Evolutionary conservation across 1,140 invertebrate genomes (phyloP).

Genomic region (Fopius arisanus): DNA sequence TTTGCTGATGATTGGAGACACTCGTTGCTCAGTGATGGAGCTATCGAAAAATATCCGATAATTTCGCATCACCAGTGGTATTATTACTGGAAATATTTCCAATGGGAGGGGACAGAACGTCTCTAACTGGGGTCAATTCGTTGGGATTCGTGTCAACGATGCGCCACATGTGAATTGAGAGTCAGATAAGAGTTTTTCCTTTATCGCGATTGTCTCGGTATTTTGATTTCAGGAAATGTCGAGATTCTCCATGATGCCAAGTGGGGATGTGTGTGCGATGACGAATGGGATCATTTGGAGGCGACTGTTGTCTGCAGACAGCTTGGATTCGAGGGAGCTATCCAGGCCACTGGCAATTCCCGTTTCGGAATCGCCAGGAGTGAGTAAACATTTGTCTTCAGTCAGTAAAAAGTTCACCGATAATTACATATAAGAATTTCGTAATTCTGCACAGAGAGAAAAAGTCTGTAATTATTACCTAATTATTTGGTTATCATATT

Average conservation of each 20-base stretch:
- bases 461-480: too few species aligned
- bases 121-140: slow-evolving; percentile 49
- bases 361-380: slow-evolving; percentile 79
- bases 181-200: too few species aligned
- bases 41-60: too few species aligned
- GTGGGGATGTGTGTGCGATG: slow-evolving; percentile 92
- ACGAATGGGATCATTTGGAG: slow-evolving; percentile 87
- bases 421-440: background rate
- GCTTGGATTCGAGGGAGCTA: slow-evolving; percentile 73
- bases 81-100: too few species aligned
- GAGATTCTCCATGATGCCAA: slow-evolving; percentile 84
- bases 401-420: background rate
- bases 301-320: slow-evolving; percentile 84
- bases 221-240: slow-evolving; percentile 77
- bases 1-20: too few species aligned
- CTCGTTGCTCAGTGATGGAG: too few species aligned
- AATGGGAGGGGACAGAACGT: too few species aligned
- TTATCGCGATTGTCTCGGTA: background rate
- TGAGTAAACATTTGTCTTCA: slow-evolving; percentile 60
- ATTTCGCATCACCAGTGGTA: too few species aligned
- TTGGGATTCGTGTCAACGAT: slow-evolving; percentile 48
- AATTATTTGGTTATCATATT: too few species aligned
- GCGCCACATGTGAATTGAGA: background rate
- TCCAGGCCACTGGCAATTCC: slow-evolving; percentile 74
- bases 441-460: too few species aligned